phyloP scores from a whole-genome alignment of 2,888 invertebrate species.

The Ernsta delagoae region DNA sequence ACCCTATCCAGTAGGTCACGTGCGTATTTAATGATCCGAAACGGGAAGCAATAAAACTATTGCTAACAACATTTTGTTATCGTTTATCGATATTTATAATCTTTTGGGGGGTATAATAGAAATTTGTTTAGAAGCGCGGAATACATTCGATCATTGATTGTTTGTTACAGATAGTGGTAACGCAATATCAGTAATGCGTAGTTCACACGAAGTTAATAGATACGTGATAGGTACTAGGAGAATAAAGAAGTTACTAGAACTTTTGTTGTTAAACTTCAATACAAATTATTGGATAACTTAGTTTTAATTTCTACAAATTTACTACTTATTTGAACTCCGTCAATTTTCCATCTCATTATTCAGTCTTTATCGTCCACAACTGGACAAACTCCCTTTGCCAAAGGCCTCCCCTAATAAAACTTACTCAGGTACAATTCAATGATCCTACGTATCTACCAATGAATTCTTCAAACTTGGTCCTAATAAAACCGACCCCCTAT shows the following conservation, averaged over 20 bases:
- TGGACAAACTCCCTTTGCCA: background rate
- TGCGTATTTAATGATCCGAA: conserved; percentile 76
- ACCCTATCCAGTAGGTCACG: conserved; percentile 72
- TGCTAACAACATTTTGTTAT: conserved; percentile 71
- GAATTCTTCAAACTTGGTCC: conserved; percentile 11
- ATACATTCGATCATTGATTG: conserved; percentile 10
- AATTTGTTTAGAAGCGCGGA: conserved; percentile 21
- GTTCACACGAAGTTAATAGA: conserved; percentile 2
- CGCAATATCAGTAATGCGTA: conserved; percentile 10
- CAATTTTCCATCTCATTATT: background rate
- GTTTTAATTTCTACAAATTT: too few species aligned
- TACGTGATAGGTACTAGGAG: background rate
- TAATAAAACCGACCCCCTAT: conserved; percentile 8
- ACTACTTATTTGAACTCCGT: too few species aligned
- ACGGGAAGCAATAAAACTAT: conserved; percentile 79
- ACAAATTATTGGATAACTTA: too few species aligned
- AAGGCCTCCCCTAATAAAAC: background rate
- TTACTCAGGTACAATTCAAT: background rate
- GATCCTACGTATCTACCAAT: conserved; percentile 28
- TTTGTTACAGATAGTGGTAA: conserved; percentile 7
- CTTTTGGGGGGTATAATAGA: conserved; percentile 24
- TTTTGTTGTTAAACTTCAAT: too few species aligned
- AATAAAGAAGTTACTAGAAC: too few species aligned
- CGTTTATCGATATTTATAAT: conserved; percentile 73
- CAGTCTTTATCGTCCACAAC: background rate